Base-by-base conservation (phyloP, 2,888 invertebrate genomes). In the Cotesia congregata region DNA sequence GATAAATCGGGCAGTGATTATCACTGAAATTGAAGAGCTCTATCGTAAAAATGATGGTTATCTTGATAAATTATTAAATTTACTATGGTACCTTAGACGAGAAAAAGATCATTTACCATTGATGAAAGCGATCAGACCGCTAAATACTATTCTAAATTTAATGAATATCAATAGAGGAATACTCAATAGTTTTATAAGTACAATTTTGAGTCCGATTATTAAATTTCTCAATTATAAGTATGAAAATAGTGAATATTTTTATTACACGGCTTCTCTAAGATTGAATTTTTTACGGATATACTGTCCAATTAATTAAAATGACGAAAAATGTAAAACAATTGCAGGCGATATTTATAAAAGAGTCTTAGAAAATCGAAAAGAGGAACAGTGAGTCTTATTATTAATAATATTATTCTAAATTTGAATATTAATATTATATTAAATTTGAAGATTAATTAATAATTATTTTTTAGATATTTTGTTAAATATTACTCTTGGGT, bases 1-100 rank as follows among this genome's bases (percentile, higher is more conserved):
- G 0, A 83, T 93, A 9, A 96, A 95, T 88, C 91, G 96, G 65
- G 96, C 95, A 0, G 94, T 96, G 77, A 83, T 94, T 5, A 89
- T 97, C 0, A 95, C 95, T 82, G 97, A 97, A 86, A 90, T 93
- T 4, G 92, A 93, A 79, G 92, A 92, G 80, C 88, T 94, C 73
- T 94, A 94, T 5, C 90, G 40, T 6, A n/a, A 38, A 2, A 67
- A 80, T 0, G 60, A 73, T 89, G 83, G 88, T 1, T 30, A 30
- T 30, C 1, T 81, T 91, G 67, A 78, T 88, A 0, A 92, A 92
- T 83, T 87, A 86, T 1, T 85, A 88, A 75, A 91, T 91, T 0
- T 90, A 93, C 64, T 91, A 91, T 78, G 89, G 93, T 41, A 91
- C 90, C 81, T 96, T 81, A 88, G 91, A 76, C 90, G 91, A n/a